A percentile compares a stretch with the other conserved stretches of the same genome.
Evolutionary conservation across 2,888 invertebrate genomes (phyloP).

Genomic region (Drosophila paucipuncta): DNA sequence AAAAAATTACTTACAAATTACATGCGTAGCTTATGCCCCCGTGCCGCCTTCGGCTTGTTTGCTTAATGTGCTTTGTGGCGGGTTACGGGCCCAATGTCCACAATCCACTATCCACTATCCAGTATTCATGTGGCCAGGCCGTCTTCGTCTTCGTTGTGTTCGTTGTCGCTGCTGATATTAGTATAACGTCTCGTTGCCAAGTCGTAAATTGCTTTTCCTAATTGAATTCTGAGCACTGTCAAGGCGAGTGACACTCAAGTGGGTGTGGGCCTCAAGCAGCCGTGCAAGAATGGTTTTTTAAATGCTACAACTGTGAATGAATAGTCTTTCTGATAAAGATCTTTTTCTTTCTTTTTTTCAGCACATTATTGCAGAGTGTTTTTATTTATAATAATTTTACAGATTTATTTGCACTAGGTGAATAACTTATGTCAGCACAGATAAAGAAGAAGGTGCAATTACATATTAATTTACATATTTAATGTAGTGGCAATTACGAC

Average conservation of each 20-base stretch:
- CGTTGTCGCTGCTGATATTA: conserved; percentile 58
- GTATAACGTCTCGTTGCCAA: conserved; percentile 73
- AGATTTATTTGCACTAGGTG: conserved; percentile 9
- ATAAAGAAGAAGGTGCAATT: conserved; percentile 16
- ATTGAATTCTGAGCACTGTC: conserved; percentile 76
- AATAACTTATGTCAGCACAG: conserved; percentile 30
- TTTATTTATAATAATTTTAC: conserved; percentile 7
- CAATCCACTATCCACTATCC: conserved; percentile 12
- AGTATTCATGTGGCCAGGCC: conserved; percentile 28
- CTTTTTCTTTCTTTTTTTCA: not conserved
- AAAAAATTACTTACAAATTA: conserved; percentile 82
- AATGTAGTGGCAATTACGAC: conserved; percentile 68
- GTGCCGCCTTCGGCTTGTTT: conserved; percentile 75
- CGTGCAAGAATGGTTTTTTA: conserved; percentile 41
- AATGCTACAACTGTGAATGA: conserved; percentile 18
- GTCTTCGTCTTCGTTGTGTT: conserved; percentile 5
- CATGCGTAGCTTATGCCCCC: conserved; percentile 81
- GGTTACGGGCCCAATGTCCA: conserved; percentile 49
- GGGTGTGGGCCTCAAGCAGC: conserved; percentile 44
- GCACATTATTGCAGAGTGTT: not conserved
- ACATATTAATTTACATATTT: conserved; percentile 52
- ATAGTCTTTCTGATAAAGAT: not conserved
- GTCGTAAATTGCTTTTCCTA: conserved; percentile 79
- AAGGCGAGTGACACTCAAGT: conserved; percentile 62
- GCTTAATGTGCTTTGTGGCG: conserved; percentile 75